Base-by-base conservation (phyloP, 2,888 invertebrate species). In the Odontomyia ornata region DNA sequence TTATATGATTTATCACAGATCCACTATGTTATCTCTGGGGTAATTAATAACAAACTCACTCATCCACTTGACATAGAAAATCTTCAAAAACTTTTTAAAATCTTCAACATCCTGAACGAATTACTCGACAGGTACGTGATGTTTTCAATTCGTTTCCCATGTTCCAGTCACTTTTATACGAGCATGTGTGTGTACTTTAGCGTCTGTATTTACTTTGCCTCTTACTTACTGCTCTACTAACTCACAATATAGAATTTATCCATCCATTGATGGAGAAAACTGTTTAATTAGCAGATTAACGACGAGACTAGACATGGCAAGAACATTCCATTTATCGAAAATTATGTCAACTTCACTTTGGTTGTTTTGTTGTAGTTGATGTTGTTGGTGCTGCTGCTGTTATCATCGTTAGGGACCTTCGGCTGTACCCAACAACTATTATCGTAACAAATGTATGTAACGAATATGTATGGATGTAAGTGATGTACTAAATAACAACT, bases 201-300 rank as follows among this genome's bases (percentile, higher is more conserved):
- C 4, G 18, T 52, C 52, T 13, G 52, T 52, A 25, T 60, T 25
- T 13, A 15, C 60, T 60, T 36, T 60, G 3, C 60, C 23, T 23
- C 60, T 23, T 60, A 13, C 25, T 25, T 60, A 0, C 21, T 60
- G 60, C 60, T 60, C 60, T 64, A 30, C 64, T 28, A 21, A 64
- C 30, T 43, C 23, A 46, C 13, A 43, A 46, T 43, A 52, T 47
- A 47, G 23, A 71, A 71, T 71, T 47, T 71, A 71, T 71, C 28
- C 52, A 25, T 71, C 25, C 52, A 71, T 52, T 71, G 71, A 71
- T 52, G 28, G 47, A 47, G 71, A 71, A 71, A 71, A 71, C 71
- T 71, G 71, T 52, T 71, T 71, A 71, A 71, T 71, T 71, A 71
- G 71, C 27, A 71, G 71, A 71, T 71, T 71, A 71, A 71, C 71